A percentile compares a stretch with the other conserved stretches of the same genome.
Evolutionary conservation across 2,113 vertebrate genomes (phyloP).

Genomic region (Daphoenositta chrysoptera): DNA sequence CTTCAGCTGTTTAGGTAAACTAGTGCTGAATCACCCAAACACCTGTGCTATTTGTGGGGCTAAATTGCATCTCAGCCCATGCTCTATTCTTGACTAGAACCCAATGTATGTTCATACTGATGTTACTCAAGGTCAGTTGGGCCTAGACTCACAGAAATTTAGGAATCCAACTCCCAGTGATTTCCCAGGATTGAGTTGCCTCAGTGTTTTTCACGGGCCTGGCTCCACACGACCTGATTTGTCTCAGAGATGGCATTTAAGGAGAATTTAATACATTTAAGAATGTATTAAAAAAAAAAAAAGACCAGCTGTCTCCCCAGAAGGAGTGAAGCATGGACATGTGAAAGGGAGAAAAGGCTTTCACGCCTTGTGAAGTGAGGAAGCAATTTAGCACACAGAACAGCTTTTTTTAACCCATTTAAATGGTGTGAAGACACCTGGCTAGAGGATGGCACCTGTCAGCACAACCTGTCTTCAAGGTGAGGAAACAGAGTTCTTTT

Average conservation of each 20-base stretch:
- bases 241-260: not conserved
- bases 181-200: not conserved
- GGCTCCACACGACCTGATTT: not conserved
- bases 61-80: not conserved
- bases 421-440: slow-evolving; percentile 71
- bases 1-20: not conserved
- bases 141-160: not conserved
- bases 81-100: not conserved
- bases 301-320: slow-evolving; percentile 46
- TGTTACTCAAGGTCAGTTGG: not conserved
- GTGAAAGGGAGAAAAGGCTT: slow-evolving; percentile 29
- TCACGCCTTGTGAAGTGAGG: slow-evolving; percentile 45
- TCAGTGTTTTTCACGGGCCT: not conserved
- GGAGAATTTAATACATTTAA: too few relatives aligned
- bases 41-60: not conserved
- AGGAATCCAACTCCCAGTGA: not conserved
- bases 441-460: slow-evolving; percentile 62
- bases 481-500: not conserved
- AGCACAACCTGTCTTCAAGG: slow-evolving; percentile 31
- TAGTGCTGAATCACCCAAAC: not conserved
- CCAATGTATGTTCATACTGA: not conserved
- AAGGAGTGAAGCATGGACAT: slow-evolving; percentile 27
- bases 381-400: slow-evolving; percentile 65
- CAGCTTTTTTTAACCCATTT: slow-evolving; percentile 58
- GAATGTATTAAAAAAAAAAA: not conserved